Base-by-base conservation (phyloP, 2,888 invertebrate species). In the Elysia crispata region DNA sequence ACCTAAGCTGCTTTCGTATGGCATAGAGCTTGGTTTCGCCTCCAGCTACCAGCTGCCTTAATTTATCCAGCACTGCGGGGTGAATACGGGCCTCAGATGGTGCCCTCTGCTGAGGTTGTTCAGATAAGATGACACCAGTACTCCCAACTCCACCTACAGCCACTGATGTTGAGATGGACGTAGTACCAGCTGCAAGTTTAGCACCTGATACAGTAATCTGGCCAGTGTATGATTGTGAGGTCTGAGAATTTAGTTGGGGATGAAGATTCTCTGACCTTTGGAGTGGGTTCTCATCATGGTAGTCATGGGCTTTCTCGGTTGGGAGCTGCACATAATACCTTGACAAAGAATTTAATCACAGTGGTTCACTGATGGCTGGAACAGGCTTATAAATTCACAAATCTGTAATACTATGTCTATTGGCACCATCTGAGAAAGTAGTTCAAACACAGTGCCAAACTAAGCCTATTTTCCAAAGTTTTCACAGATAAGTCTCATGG, bases 251-350 rank as follows among this genome's bases (percentile, higher is more conserved):
- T 41, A 41, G 41, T 41, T 41, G 41, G 69, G 60, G 49, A 28
- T 20, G 11, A 0, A 31, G 20, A 20, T 30, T 25, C 64, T 80
- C 75, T 31, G 69, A 64, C 57, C 80, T 75, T 28, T 6, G 31
- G 70, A 31, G 41, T 78, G 50, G 15, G 54, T 30, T 20, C 18
- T 76, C 80, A 67, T 82, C 86, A 79, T 92, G 92, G 84, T 90
- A 92, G 84, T 92, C 91, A 79, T 92, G 92, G 6, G 91, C 91
- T 64, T 89, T 86, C 57, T 89, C 89, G 31, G 91, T 89, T 6
- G 92, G 92, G n/a, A 92, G 83, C 87, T 92, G 92, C 5, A 92
- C 88, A 83, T 92, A 92, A 83, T 84, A 91, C 82, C 92, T 91
- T 82, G 6, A 81, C 76, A 31, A 33, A 57, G 20, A 11, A 41